phyloP scores from a whole-genome alignment of 2,113 vertebrate genomes.

The Trichechus manatus region DNA sequence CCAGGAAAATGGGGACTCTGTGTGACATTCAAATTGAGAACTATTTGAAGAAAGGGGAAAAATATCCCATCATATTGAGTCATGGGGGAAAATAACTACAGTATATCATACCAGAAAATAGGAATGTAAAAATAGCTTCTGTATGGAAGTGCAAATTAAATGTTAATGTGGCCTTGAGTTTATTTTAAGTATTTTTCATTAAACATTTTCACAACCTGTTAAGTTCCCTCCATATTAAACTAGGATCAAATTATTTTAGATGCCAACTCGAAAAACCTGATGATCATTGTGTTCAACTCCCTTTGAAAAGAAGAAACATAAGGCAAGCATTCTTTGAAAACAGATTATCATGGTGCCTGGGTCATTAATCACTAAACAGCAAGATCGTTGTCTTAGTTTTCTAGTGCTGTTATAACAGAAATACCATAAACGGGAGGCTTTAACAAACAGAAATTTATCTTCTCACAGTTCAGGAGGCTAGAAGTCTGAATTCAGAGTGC shows the following conservation, averaged over 20 bases:
- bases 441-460: too few species aligned
- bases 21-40: conserved; percentile 59
- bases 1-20: conserved; percentile 57
- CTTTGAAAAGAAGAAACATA: conserved; percentile 47
- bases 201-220: conserved; percentile 15
- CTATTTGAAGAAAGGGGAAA: conserved; percentile 55
- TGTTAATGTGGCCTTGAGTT: conserved; percentile 49
- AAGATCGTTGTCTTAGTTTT: too few species aligned
- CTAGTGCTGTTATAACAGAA: too few species aligned
- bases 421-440: too few species aligned
- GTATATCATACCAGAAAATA: conserved; percentile 59
- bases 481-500: too few species aligned
- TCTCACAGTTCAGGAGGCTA: too few species aligned
- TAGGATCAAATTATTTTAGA: conserved; percentile 52
- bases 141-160: conserved; percentile 49
- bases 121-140: conserved; percentile 60
- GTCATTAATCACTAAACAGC: neutral
- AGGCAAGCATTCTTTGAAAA: neutral
- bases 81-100: conserved; percentile 32
- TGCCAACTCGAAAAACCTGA: neutral
- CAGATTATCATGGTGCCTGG: neutral
- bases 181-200: conserved; percentile 64
- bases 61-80: conserved; percentile 44
- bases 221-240: neutral
- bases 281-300: neutral